A percentile compares a stretch with the other conserved stretches of the same genome.
Conservation (phyloP, 2,113 vertebrate genomes). For the Pongo abelii region DNA sequence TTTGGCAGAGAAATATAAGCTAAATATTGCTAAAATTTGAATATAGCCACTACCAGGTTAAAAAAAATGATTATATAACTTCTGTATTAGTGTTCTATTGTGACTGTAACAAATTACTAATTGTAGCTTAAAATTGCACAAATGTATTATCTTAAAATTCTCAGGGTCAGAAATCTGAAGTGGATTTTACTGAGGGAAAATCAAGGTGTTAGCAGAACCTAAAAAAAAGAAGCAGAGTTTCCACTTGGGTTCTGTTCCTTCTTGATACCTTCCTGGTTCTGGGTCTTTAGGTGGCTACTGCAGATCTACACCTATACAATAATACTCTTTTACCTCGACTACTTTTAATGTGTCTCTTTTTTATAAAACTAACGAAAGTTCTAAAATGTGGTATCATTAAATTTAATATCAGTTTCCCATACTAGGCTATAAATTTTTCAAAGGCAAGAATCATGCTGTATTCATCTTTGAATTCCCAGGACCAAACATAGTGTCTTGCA, state of each 20-base stretch:
- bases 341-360: not conserved
- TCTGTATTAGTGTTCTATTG: not conserved
- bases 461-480: not conserved
- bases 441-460: not conserved
- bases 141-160: not conserved
- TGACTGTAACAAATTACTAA: not conserved
- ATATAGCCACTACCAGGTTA: not conserved
- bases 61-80: not conserved
- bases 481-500: not conserved
- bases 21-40: not conserved
- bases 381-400: not conserved
- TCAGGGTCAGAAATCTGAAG: not conserved
- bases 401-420: not conserved
- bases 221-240: not conserved
- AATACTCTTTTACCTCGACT: not conserved
- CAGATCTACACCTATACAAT: not conserved
- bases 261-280: not conserved
- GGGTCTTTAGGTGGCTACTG: not conserved
- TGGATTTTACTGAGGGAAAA: not conserved
- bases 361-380: not conserved
- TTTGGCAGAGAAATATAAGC: not conserved
- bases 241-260: not conserved
- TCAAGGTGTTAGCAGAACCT: not conserved
- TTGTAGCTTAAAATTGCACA: not conserved
- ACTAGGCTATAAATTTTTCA: not conserved